Base-by-base conservation (phyloP, 2,888 invertebrate genomes). In the Polymixis flavicincta region DNA sequence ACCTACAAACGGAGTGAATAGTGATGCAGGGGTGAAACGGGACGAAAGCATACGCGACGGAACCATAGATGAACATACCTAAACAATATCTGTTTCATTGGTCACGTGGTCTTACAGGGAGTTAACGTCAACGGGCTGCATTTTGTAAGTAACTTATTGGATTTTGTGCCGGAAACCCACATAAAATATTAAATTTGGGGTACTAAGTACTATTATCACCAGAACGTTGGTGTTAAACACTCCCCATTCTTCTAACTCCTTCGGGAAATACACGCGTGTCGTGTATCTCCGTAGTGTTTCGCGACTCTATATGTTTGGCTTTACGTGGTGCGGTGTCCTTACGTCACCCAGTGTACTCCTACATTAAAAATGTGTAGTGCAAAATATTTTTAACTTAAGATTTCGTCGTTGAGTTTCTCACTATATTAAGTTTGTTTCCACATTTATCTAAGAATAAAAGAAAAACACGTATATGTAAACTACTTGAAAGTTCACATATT, bases 261-360 rank as follows among this genome's bases (percentile, higher is more conserved):
- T 57, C 45, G 76, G 81, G 81, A 77, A 81, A 74, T 77, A 80
- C 65, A 32, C 22, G 55, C 60, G 42, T 50, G 22, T 48, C 37
- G 75, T 48, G 75, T 81, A 54, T 50, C 37, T 32, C 48, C 22
- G 28, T 50, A 42, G 25, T 81, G 74, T 63, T 52, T 52, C 52
- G 81, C 50, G 60, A 54, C 60, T 82, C 19, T 48, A 59, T 54
- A 65, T 60, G 75, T 78, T 75, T 75, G 54, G 42, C 48, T 50
- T 61, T 63, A n/a, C 60, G 8, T 75, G 32, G 60, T 22, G 48
- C 65, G 60, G 22, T 11, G 25, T 50, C 50, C 22, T 45, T 45
- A 67, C 71, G 71, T 64, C 67, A 67, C 83, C 25, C n/a, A 37
- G 25, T 55, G 14, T 63, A 54, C 52, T 61, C 50, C 3, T 57